phyloP scores from a whole-genome alignment of 2,113 vertebrate genomes.

The Dissostichus mawsoni region DNA sequence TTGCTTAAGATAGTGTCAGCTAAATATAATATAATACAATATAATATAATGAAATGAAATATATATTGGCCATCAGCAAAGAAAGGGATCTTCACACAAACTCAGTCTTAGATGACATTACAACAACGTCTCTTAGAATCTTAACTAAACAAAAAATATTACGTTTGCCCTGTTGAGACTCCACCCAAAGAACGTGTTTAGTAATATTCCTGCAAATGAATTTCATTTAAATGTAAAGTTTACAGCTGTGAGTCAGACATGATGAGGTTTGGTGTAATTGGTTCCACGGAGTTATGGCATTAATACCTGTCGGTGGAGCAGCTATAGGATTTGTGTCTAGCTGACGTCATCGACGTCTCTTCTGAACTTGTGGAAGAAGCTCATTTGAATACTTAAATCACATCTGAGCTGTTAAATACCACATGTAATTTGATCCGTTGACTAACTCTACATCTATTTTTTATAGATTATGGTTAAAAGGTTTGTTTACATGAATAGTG shows the following conservation, averaged over 20 bases:
- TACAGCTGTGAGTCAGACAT: constrained; percentile 34
- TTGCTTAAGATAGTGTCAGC: too few relatives aligned
- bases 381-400: not conserved
- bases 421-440: too few relatives aligned
- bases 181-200: not conserved
- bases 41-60: too few relatives aligned
- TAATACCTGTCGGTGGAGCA: constrained; percentile 32
- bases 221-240: not conserved
- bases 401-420: too few relatives aligned
- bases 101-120: too few relatives aligned
- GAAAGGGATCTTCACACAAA: too few relatives aligned
- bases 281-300: constrained; percentile 22
- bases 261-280: not conserved
- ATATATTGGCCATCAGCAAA: too few relatives aligned
- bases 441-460: too few relatives aligned
- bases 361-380: constrained; percentile 22
- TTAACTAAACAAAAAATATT: not conserved
- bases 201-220: not conserved
- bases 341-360: constrained; percentile 1
- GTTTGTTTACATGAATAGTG: too few relatives aligned
- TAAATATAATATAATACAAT: too few relatives aligned
- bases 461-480: too few relatives aligned
- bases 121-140: too few relatives aligned
- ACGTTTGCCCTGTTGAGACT: not conserved
- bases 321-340: constrained; percentile 2